These are phyloP conservation scores for Drosophila meridionalis DNA, from an alignment of 2,888 invertebrate species.

Conservation along the genomic window DNA sequence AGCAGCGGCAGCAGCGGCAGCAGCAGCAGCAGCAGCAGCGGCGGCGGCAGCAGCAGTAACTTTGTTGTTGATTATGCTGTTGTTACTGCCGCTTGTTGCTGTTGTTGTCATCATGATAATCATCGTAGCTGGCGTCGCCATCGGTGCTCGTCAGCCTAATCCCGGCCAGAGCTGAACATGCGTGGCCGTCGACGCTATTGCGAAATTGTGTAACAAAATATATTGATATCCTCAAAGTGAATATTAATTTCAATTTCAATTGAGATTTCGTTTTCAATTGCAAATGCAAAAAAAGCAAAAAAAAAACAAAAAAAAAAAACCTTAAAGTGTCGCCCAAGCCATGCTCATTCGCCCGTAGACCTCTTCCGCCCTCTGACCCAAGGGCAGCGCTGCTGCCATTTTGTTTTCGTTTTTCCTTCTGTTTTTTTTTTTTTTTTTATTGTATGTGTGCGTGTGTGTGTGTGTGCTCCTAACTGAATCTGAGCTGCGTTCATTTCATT, in stretches of 20 bases:
- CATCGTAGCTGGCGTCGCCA: constrained; percentile 16
- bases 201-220: constrained; percentile 31
- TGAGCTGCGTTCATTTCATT: constrained; percentile 30
- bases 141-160: constrained; percentile 36
- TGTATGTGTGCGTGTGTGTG: constrained; percentile 4
- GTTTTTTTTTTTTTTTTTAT: not conserved
- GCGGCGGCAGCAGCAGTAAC: constrained; percentile 13
- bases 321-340: constrained; percentile 26
- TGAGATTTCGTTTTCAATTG: constrained; percentile 55
- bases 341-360: not conserved
- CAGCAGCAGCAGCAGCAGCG: constrained; percentile 10
- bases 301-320: constrained; percentile 3
- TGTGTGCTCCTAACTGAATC: constrained; percentile 32
- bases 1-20: constrained; percentile 9
- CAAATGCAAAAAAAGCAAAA: constrained; percentile 17
- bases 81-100: constrained; percentile 8
- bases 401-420: constrained; percentile 4
- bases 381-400: constrained; percentile 12
- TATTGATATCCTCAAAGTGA: constrained; percentile 63
- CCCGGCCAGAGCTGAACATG: constrained; percentile 40
- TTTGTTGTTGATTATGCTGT: constrained; percentile 18
- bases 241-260: constrained; percentile 72
- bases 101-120: constrained; percentile 27
- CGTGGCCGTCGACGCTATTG: constrained; percentile 21
- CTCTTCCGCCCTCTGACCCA: constrained; percentile 5